A percentile compares a stretch with the other conserved stretches of the same genome.
phyloP scores from a whole-genome alignment of 2,113 vertebrate genomes.

The Fulmarus glacialis region DNA sequence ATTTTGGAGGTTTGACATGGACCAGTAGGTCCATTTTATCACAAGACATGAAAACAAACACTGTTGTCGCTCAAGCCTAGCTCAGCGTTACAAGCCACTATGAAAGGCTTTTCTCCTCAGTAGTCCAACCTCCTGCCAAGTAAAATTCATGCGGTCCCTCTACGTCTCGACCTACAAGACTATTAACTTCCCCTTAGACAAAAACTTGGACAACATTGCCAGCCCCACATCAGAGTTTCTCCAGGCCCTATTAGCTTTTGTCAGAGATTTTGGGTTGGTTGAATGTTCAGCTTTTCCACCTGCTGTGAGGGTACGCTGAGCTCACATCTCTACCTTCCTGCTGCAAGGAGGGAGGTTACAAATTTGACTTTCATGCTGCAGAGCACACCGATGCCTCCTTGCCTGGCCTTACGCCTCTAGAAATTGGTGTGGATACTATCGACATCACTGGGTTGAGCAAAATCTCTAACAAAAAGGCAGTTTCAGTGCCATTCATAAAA shows the following conservation, averaged over 20 bases:
- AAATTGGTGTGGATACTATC: background rate
- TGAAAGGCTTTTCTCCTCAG: background rate
- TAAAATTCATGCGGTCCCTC: background rate
- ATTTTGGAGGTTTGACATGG: background rate
- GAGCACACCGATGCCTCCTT: background rate
- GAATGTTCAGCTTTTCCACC: background rate
- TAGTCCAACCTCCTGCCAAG: background rate
- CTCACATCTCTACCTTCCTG: background rate
- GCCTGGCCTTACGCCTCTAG: background rate
- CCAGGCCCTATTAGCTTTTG: background rate
- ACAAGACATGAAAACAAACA: background rate
- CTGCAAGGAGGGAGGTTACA: background rate
- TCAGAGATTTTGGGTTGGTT: background rate
- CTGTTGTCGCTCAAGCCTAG: background rate
- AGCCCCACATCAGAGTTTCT: background rate
- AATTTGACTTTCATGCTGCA: background rate
- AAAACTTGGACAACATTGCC: background rate
- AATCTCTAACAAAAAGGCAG: background rate
- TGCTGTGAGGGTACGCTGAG: background rate
- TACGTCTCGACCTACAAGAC: background rate
- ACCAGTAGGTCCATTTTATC: background rate
- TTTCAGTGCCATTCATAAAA: background rate
- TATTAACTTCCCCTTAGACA: background rate
- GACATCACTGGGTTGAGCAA: background rate
- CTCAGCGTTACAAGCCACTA: fast-evolving